Evolutionary conservation across 2,888 invertebrate species (phyloP).

Genomic region (Taphrorychus bicolor): DNA sequence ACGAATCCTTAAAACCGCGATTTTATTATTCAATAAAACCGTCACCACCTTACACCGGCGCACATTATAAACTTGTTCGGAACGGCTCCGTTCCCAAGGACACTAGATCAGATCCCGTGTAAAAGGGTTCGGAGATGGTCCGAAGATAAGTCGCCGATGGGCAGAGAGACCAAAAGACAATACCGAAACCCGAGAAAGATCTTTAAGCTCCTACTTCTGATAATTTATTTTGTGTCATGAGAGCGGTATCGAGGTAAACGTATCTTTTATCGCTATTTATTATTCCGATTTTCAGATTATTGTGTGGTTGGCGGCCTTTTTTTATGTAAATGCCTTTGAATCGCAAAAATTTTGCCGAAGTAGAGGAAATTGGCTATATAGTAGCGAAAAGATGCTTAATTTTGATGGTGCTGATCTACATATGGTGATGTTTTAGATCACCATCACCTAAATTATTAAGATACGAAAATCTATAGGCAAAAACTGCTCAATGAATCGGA

Average conservation of each 20-base stretch:
- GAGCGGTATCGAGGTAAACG: conserved; percentile 42
- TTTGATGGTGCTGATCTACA: too few relatives aligned
- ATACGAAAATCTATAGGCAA: too few relatives aligned
- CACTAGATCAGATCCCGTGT: conserved; percentile 35
- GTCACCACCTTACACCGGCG: conserved; percentile 30
- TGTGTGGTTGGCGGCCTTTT: conserved; percentile 14
- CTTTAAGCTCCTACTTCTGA: conserved; percentile 30
- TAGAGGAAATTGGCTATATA: too few relatives aligned
- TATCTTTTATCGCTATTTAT: conserved; percentile 47
- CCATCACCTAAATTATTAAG: too few relatives aligned
- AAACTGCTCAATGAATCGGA: too few relatives aligned
- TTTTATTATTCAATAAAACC: conserved; percentile 41
- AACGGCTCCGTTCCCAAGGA: conserved; percentile 28
- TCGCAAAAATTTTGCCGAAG: conserved; percentile 3
- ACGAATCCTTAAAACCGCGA: conserved; percentile 34
- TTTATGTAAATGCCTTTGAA: conserved; percentile 14
- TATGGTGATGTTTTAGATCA: too few relatives aligned
- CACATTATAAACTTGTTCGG: conserved; percentile 38
- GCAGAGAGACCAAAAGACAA: conserved; percentile 34
- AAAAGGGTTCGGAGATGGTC: conserved; percentile 35
- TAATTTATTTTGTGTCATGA: conserved; percentile 41
- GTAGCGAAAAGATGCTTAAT: too few relatives aligned
- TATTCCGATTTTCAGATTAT: conserved; percentile 39
- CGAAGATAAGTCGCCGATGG: conserved; percentile 31
- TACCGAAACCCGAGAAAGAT: conserved; percentile 35